Evolutionary conservation across 2,113 vertebrate species (phyloP).

Genomic region (Thermophis baileyi): DNA sequence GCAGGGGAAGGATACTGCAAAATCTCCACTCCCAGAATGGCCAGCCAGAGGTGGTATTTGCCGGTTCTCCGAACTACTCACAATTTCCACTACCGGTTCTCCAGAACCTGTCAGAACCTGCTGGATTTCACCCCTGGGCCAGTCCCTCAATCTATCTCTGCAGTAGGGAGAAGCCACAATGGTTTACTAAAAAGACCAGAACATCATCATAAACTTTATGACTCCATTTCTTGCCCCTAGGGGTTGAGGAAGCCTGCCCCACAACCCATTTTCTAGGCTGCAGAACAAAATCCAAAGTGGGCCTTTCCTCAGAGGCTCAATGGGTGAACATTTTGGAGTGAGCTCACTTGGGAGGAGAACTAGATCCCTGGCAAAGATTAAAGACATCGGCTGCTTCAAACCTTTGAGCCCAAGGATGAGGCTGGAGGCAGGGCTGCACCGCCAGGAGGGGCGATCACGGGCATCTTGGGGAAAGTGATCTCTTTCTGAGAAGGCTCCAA

Average conservation of each 20-base stretch:
- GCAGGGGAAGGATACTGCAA: too few species aligned
- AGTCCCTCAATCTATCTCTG: neutral
- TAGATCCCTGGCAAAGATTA: neutral
- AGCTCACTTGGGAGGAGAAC: neutral
- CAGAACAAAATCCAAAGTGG: neutral
- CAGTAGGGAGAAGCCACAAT: neutral
- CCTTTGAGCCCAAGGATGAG: constrained; percentile 70
- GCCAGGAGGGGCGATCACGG: constrained; percentile 27
- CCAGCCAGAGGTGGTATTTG: too few species aligned
- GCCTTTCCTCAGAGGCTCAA: neutral
- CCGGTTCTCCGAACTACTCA: too few species aligned
- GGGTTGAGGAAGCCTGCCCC: too few species aligned
- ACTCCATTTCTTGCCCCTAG: neutral
- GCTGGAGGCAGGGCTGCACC: constrained; percentile 3
- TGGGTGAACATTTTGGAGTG: neutral
- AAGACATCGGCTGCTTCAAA: constrained; percentile 42
- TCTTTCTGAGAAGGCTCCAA: constrained; percentile 58
- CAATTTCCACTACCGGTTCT: too few species aligned
- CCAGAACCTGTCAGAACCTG: too few species aligned
- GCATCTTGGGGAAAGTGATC: constrained; percentile 57
- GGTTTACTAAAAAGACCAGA: neutral
- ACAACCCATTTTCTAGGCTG: neutral
- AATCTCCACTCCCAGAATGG: too few species aligned
- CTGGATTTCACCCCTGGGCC: too few species aligned
- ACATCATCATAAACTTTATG: neutral